A percentile compares a stretch with the other conserved stretches of the same genome.
Evolutionary conservation across 2,113 vertebrate species (phyloP).

Genomic region (Acanthisitta chloris): DNA sequence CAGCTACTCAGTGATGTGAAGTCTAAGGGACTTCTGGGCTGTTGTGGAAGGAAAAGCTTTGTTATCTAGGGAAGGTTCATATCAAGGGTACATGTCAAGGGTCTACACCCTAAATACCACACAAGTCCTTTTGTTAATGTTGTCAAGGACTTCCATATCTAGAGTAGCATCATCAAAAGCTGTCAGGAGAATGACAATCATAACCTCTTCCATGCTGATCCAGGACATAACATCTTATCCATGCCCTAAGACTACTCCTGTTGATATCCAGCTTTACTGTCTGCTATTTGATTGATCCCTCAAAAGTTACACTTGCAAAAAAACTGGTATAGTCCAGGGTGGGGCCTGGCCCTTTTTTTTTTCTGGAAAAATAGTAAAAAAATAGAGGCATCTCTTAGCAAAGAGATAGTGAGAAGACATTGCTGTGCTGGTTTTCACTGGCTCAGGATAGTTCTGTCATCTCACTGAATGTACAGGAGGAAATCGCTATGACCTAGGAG

Average conservation of each 20-base stretch:
- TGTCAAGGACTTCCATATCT: not conserved
- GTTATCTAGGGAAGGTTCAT: not conserved
- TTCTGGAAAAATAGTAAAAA: not conserved
- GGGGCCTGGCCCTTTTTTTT: not conserved
- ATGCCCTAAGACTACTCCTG: accelerated
- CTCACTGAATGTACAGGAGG: not conserved
- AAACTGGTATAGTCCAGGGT: accelerated
- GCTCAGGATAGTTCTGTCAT: not conserved
- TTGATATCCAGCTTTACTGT: not conserved
- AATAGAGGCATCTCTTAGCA: not conserved
- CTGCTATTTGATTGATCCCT: accelerated
- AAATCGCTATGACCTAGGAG: not conserved
- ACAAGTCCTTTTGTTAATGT: not conserved
- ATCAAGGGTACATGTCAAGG: not conserved
- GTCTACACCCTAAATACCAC: not conserved
- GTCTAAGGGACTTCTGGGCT: not conserved
- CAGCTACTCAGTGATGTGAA: not conserved
- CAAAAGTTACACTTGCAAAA: not conserved
- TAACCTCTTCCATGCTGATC: not conserved
- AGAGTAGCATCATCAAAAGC: not conserved
- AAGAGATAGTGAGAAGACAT: not conserved
- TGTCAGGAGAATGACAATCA: not conserved
- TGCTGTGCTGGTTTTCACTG: not conserved
- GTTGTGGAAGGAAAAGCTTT: not conserved
- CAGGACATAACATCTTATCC: not conserved